These are phyloP conservation scores for Anarhynchus alexandrinus DNA, from an alignment of 2,113 vertebrate species.

Conservation along the genomic window DNA sequence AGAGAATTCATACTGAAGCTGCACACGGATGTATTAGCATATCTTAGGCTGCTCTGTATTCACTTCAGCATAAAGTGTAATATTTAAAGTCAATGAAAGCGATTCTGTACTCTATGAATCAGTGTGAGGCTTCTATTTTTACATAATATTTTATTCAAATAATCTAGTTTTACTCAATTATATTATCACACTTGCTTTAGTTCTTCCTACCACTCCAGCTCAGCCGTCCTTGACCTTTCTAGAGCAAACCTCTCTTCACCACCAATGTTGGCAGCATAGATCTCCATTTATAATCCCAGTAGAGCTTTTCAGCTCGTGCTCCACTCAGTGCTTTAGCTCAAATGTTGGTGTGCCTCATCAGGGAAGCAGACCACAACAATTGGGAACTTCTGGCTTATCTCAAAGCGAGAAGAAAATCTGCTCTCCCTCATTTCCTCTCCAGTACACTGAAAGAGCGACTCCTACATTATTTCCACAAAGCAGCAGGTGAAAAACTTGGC, in stretches of 20 bases:
- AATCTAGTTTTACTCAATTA: not conserved
- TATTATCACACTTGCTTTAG: not conserved
- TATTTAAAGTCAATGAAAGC: not conserved
- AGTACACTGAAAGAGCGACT: not conserved
- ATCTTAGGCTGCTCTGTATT: not conserved
- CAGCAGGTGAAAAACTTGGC: constrained; percentile 33
- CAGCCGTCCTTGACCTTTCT: not conserved
- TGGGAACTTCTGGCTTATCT: not conserved
- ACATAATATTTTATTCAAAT: not conserved
- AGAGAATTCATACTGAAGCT: not conserved
- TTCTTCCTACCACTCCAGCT: not conserved
- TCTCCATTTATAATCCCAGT: not conserved
- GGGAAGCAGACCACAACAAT: not conserved
- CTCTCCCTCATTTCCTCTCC: constrained; percentile 15
- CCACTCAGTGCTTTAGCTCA: not conserved
- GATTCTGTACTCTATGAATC: not conserved
- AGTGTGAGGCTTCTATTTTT: not conserved
- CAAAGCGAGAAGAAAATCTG: not conserved
- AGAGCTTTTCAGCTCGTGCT: not conserved
- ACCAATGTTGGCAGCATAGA: not conserved
- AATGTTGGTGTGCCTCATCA: not conserved
- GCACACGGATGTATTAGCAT: not conserved
- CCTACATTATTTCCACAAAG: not conserved
- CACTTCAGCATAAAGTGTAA: not conserved
- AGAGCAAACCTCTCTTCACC: not conserved